phyloP scores from a whole-genome alignment of 2,888 invertebrate genomes.

The Chironomus riparius region DNA sequence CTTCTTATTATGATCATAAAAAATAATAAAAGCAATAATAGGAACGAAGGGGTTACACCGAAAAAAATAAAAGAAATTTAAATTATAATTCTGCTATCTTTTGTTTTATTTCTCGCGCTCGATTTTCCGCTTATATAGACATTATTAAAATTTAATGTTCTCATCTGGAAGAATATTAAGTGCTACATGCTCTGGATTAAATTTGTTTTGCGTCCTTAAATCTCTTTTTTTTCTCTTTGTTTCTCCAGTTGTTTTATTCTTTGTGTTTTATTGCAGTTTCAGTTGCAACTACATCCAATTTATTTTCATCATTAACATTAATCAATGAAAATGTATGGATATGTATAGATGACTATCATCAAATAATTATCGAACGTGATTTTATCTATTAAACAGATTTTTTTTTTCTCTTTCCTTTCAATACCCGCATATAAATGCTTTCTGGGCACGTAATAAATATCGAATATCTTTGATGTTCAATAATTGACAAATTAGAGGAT shows the following conservation, averaged over 20 bases:
- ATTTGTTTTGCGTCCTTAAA: background rate
- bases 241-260: background rate
- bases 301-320: background rate
- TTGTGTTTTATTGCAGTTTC: background rate
- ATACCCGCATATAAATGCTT: background rate
- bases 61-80: background rate
- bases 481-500: too few species aligned
- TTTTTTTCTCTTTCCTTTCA: background rate
- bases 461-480: slow-evolving; percentile 1
- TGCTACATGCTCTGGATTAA: background rate
- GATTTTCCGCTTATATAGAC: slow-evolving; percentile 10
- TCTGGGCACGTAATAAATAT: slow-evolving; percentile 16
- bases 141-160: slow-evolving; percentile 10
- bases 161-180: slow-evolving; percentile 10
- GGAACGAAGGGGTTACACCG: background rate
- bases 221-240: background rate
- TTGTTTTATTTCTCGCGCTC: background rate
- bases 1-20: too few species aligned
- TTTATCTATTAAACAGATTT: background rate
- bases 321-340: background rate
- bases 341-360: background rate
- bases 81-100: background rate
- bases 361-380: background rate
- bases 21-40: background rate
- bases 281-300: background rate